phyloP scores from a whole-genome alignment of 1,140 invertebrate species.

The Aplysia californica region DNA sequence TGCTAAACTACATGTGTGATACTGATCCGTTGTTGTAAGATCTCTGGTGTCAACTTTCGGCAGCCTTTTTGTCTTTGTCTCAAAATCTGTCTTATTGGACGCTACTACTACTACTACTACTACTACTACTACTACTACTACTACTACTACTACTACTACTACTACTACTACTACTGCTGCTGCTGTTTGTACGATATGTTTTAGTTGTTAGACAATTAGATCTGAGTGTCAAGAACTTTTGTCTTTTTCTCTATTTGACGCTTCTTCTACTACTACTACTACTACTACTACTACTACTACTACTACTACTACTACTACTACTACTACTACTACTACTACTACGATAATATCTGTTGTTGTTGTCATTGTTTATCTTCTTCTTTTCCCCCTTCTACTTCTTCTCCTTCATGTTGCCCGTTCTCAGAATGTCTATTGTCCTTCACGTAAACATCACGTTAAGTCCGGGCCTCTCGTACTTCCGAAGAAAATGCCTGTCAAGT shows the following conservation, averaged over 20 bases:
- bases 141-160: neutral
- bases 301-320: neutral
- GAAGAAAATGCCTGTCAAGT: too few relatives aligned
- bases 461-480: too few relatives aligned
- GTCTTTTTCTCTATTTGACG: neutral
- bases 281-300: neutral
- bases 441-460: too few relatives aligned
- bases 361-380: neutral
- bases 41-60: too few relatives aligned
- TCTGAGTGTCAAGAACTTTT: too few relatives aligned
- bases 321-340: neutral
- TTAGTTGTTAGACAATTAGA: too few relatives aligned
- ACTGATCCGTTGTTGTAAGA: neutral
- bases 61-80: too few relatives aligned
- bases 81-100: too few relatives aligned
- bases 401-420: neutral
- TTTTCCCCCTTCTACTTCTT: slow-evolving; percentile 4
- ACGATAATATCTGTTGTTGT: neutral
- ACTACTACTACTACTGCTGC: too few relatives aligned
- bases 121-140: neutral
- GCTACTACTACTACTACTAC: neutral
- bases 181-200: too few relatives aligned
- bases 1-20: too few relatives aligned
- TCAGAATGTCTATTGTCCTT: neutral
- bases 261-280: neutral